These are phyloP conservation scores for Tetheella fluctuosa DNA, from an alignment of 2,888 invertebrate species.

Conservation along the genomic window DNA sequence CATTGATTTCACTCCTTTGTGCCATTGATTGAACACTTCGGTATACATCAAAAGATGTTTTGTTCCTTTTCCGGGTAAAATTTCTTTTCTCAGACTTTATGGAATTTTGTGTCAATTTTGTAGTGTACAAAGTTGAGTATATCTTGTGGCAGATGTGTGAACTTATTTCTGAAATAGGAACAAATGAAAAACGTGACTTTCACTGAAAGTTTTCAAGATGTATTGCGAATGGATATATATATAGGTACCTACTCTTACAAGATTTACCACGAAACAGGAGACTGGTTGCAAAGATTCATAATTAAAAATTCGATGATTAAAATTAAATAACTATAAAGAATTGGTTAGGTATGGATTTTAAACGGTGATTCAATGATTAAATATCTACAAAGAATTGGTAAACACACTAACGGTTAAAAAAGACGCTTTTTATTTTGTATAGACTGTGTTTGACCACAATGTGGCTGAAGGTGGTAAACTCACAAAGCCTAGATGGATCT, in stretches of 20 bases:
- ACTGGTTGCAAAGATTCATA: no score
- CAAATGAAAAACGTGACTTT: slow-evolving; percentile 34
- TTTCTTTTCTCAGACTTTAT: slow-evolving; percentile 18
- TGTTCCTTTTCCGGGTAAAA: slow-evolving; percentile 24
- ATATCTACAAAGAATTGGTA: no score
- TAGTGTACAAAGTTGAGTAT: slow-evolving; percentile 22
- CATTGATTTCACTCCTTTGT: slow-evolving; percentile 59
- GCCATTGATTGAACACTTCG: slow-evolving; percentile 48
- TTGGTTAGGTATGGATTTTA: no score
- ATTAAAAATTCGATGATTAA: no score
- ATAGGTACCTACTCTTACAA: neutral
- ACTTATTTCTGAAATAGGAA: slow-evolving; percentile 25
- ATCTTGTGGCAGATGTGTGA: slow-evolving; percentile 26
- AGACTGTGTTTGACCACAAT: no score
- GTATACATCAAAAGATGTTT: slow-evolving; percentile 22
- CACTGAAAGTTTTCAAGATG: neutral
- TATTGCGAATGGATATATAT: neutral
- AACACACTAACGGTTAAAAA: no score
- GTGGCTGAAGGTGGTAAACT: no score
- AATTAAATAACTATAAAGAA: no score
- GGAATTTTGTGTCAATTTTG: slow-evolving; percentile 19
- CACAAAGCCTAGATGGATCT: no score
- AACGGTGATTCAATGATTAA: no score
- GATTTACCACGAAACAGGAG: no score
- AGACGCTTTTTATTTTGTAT: no score